Evolutionary conservation across 2,888 invertebrate genomes (phyloP).

Genomic region (Celastrina argiolus): DNA sequence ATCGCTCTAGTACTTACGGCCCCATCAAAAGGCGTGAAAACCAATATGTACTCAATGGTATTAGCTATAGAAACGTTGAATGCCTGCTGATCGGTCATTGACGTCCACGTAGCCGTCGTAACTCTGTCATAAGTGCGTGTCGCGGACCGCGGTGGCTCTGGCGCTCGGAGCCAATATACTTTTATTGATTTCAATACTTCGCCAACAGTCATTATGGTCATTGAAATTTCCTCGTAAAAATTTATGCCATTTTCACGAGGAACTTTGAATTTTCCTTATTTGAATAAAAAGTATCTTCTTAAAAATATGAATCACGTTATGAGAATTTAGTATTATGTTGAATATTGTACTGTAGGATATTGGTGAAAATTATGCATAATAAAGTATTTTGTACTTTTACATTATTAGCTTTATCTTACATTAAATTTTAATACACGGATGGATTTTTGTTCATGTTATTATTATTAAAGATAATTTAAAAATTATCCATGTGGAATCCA

Average conservation of each 20-base stretch:
- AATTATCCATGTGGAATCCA: too few species aligned
- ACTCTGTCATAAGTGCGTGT: background rate
- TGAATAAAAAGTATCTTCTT: background rate
- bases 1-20: background rate
- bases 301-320: background rate
- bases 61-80: background rate
- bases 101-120: background rate
- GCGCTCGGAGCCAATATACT: background rate
- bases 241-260: conserved; percentile 1
- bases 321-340: too few species aligned
- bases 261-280: background rate
- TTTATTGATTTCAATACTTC: conserved; percentile 16
- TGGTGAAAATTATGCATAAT: too few species aligned
- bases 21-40: background rate
- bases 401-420: too few species aligned
- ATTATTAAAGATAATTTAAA: too few species aligned
- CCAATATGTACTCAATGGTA: background rate
- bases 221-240: conserved; percentile 3
- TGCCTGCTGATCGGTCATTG: background rate
- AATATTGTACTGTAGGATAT: too few species aligned
- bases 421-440: too few species aligned
- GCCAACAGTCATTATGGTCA: background rate
- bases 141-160: too few species aligned
- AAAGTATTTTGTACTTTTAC: too few species aligned
- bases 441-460: too few species aligned